These are phyloP conservation scores for Bradypus variegatus DNA, from an alignment of 2,797 vertebrate species.

Conservation along the genomic window DNA sequence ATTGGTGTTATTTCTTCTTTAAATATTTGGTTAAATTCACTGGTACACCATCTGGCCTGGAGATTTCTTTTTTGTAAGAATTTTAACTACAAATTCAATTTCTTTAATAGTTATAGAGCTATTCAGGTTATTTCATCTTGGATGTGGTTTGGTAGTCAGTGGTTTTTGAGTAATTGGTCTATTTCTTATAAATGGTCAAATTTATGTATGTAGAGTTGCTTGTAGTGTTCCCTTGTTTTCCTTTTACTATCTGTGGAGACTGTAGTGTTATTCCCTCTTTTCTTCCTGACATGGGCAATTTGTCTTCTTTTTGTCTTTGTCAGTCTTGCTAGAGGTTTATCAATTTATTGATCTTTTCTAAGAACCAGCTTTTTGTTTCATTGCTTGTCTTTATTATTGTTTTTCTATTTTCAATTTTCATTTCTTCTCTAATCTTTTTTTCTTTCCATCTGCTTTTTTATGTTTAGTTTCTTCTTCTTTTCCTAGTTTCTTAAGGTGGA, in stretches of 20 bases:
- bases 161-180: not conserved
- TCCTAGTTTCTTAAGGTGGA: not conserved
- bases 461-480: not conserved
- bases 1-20: not conserved
- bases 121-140: not conserved
- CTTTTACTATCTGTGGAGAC: not conserved
- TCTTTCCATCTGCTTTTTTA: not conserved
- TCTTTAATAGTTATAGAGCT: not conserved
- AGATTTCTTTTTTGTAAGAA: not conserved
- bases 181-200: not conserved
- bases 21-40: constrained; percentile 21
- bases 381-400: not conserved
- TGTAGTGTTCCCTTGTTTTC: not conserved
- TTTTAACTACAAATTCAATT: not conserved
- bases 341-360: not conserved
- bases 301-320: not conserved
- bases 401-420: not conserved
- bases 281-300: not conserved
- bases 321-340: not conserved
- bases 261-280: not conserved
- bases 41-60: constrained; percentile 1
- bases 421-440: not conserved
- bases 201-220: not conserved
- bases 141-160: not conserved
- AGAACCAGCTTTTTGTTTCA: not conserved